phyloP scores from a whole-genome alignment of 2,113 vertebrate genomes.

The Seriola dumerili region DNA sequence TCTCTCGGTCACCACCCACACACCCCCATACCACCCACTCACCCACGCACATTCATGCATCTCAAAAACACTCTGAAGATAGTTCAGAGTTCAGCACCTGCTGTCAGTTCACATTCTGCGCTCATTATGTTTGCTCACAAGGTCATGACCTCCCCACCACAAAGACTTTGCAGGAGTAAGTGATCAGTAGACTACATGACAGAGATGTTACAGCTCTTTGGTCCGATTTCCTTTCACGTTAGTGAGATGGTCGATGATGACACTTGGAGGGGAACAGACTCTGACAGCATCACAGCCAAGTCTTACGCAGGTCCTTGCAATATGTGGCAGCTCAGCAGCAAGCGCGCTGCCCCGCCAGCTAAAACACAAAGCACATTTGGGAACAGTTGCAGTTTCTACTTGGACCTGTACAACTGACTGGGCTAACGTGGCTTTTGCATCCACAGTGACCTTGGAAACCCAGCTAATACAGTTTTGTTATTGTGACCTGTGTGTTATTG shows the following conservation, averaged over 20 bases:
- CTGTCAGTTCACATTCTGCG: not conserved
- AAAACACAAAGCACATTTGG: not conserved
- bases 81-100: not conserved
- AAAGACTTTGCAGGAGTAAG: not conserved
- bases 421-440: too few species aligned
- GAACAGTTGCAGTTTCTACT: not conserved
- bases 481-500: too few species aligned
- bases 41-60: not conserved
- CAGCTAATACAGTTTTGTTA: too few species aligned
- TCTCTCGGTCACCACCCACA: not conserved
- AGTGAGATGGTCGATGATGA: not conserved
- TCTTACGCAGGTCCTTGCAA: not conserved
- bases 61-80: not conserved
- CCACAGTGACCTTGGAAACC: too few species aligned
- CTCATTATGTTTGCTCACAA: not conserved
- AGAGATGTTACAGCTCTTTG: conserved; percentile 17
- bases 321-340: not conserved
- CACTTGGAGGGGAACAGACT: too few species aligned
- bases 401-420: not conserved
- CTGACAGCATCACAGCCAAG: not conserved
- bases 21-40: not conserved
- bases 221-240: not conserved
- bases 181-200: conserved; percentile 17
- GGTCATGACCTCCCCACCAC: not conserved
- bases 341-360: not conserved